phyloP scores from a whole-genome alignment of 2,113 vertebrate genomes.

The Etia nguti region DNA sequence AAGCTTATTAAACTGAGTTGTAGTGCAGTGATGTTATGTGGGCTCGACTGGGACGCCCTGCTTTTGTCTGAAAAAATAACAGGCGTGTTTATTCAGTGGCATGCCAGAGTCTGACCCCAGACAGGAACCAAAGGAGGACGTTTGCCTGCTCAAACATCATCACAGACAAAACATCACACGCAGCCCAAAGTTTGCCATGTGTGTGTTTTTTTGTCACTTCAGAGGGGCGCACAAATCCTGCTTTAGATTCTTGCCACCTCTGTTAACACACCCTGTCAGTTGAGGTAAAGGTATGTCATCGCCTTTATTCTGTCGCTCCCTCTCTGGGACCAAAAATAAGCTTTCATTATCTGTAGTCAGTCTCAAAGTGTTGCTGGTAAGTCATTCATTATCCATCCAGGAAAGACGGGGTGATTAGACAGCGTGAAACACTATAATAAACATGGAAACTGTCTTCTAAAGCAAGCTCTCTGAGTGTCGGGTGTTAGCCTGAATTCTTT shows the following conservation, averaged over 20 bases:
- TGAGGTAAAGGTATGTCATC: conserved; percentile 23
- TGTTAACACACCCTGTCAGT: conserved; percentile 16
- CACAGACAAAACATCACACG: conserved; percentile 51
- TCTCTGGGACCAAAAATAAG: conserved; percentile 6
- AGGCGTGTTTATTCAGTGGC: conserved; percentile 30
- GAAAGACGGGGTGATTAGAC: background rate
- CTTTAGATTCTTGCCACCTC: conserved; percentile 8
- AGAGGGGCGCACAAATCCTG: conserved; percentile 17
- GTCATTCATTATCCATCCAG: conserved; percentile 37
- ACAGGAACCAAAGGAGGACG: conserved; percentile 44
- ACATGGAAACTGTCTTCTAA: background rate
- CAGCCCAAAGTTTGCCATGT: conserved; percentile 8
- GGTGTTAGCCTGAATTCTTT: background rate
- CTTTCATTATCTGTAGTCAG: conserved; percentile 33
- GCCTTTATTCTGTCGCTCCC: conserved; percentile 4
- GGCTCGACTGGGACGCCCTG: background rate
- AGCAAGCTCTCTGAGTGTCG: background rate
- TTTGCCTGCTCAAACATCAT: conserved; percentile 29
- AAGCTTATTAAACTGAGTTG: conserved; percentile 21
- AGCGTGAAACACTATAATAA: background rate
- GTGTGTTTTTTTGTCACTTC: conserved; percentile 19
- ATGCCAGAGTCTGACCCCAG: conserved; percentile 54
- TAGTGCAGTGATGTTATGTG: conserved; percentile 26
- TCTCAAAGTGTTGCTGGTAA: background rate
- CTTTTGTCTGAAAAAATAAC: conserved; percentile 40